These are phyloP conservation scores for Hedya salicella DNA, from an alignment of 2,888 invertebrate genomes.

Conservation along the genomic window DNA sequence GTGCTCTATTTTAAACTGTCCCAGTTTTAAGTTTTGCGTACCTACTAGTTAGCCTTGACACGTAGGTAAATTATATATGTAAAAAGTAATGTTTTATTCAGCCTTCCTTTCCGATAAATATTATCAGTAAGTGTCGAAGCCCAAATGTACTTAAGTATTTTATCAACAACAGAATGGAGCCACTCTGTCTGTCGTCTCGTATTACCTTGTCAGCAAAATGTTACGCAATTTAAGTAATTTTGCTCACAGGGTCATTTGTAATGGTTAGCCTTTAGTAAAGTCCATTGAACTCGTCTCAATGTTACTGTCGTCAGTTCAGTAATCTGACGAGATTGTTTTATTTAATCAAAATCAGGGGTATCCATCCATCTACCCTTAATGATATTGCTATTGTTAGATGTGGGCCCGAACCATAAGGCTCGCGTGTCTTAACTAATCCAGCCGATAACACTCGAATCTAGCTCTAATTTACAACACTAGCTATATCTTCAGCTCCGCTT, in stretches of 20 bases:
- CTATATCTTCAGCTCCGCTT: too few relatives aligned
- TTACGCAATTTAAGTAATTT: conserved; percentile 26
- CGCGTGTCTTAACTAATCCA: too few relatives aligned
- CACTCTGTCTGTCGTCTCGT: conserved; percentile 13
- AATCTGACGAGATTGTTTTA: too few relatives aligned
- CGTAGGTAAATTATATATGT: conserved; percentile 3
- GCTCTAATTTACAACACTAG: too few relatives aligned
- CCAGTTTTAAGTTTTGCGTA: not conserved
- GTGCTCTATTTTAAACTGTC: not conserved
- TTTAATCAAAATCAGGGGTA: too few relatives aligned
- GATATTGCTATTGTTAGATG: too few relatives aligned
- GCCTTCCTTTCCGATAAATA: conserved; percentile 19
- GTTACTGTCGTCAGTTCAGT: too few relatives aligned
- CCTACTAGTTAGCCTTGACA: conserved; percentile 20
- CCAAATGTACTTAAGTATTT: not conserved
- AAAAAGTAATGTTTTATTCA: conserved; percentile 14
- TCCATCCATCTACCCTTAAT: too few relatives aligned
- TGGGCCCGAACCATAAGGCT: too few relatives aligned
- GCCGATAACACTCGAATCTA: too few relatives aligned
- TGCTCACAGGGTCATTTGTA: conserved; percentile 25
- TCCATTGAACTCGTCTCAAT: conserved; percentile 4
- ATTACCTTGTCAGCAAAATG: conserved; percentile 21
- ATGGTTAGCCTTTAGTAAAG: conserved; percentile 11
- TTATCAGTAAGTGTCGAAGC: not conserved
- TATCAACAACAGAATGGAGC: conserved; percentile 1